Evolutionary conservation across 2,888 invertebrate genomes (phyloP).

Genomic region (Enoplolaimus lenunculus): DNA sequence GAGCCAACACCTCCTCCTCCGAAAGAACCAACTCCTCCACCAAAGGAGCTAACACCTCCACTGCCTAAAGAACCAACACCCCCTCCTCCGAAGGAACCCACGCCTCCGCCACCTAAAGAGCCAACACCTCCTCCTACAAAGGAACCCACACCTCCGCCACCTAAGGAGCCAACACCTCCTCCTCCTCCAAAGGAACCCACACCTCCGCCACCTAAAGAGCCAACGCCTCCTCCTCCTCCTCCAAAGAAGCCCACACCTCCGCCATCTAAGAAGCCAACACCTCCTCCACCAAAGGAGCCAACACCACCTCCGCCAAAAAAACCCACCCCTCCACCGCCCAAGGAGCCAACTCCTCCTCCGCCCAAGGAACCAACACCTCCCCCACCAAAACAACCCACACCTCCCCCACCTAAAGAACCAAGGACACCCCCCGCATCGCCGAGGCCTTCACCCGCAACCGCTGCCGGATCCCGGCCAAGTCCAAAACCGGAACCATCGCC

Average conservation of each 20-base stretch:
- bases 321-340: slow-evolving; percentile 13
- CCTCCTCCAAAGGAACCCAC: slow-evolving; percentile 15
- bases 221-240: slow-evolving; percentile 3
- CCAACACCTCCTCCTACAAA: slow-evolving; percentile 16
- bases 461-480: background rate
- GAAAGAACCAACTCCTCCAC: slow-evolving; percentile 11
- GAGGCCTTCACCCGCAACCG: background rate
- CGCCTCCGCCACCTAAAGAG: slow-evolving; percentile 16
- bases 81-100: slow-evolving; percentile 13
- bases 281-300: slow-evolving; percentile 16
- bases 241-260: slow-evolving; percentile 8
- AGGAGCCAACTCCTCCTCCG: slow-evolving; percentile 14
- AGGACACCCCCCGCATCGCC: slow-evolving; percentile 8
- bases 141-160: slow-evolving; percentile 14
- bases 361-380: slow-evolving; percentile 18
- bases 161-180: slow-evolving; percentile 13
- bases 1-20: slow-evolving; percentile 17
- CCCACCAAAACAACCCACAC: slow-evolving; percentile 15
- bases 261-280: slow-evolving; percentile 14
- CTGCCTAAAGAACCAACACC: slow-evolving; percentile 15
- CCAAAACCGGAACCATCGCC: background rate
- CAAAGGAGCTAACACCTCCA: slow-evolving; percentile 12
- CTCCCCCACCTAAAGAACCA: slow-evolving; percentile 16
- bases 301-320: slow-evolving; percentile 15
- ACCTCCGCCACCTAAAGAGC: slow-evolving; percentile 15